These are phyloP conservation scores for Aselliscus stoliczkanus DNA, from an alignment of 2,797 vertebrate species.

Conservation along the genomic window DNA sequence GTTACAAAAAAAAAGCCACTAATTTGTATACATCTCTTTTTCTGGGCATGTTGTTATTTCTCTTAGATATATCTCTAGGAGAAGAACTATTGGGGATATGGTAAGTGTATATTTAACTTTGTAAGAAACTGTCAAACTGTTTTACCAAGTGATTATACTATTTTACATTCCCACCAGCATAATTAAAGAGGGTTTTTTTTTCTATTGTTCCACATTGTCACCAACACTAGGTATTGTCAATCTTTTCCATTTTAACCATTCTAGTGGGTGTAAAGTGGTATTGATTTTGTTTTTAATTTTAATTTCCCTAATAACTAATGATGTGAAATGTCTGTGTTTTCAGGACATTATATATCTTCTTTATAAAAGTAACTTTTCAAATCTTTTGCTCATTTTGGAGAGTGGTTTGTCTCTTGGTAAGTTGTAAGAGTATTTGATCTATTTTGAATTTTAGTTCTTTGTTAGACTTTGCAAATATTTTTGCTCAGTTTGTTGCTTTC, in stretches of 20 bases:
- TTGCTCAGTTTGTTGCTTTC: background rate
- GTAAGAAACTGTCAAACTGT: background rate
- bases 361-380: background rate
- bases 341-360: background rate
- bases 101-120: background rate
- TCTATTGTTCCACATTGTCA: background rate
- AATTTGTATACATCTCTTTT: background rate
- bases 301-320: background rate
- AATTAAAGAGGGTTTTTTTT: background rate
- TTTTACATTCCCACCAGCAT: background rate
- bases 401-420: background rate
- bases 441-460: background rate
- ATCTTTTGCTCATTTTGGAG: background rate
- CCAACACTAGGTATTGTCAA: background rate
- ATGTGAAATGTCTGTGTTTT: background rate
- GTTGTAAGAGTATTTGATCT: background rate
- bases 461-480: background rate
- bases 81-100: background rate
- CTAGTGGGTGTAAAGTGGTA: background rate
- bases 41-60: background rate
- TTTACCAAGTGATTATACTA: background rate
- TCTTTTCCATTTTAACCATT: background rate
- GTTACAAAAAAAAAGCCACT: background rate
- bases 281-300: background rate
- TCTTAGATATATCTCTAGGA: background rate